These are phyloP conservation scores for Mythimna lalbum DNA, from an alignment of 2,888 invertebrate genomes.

Conservation along the genomic window DNA sequence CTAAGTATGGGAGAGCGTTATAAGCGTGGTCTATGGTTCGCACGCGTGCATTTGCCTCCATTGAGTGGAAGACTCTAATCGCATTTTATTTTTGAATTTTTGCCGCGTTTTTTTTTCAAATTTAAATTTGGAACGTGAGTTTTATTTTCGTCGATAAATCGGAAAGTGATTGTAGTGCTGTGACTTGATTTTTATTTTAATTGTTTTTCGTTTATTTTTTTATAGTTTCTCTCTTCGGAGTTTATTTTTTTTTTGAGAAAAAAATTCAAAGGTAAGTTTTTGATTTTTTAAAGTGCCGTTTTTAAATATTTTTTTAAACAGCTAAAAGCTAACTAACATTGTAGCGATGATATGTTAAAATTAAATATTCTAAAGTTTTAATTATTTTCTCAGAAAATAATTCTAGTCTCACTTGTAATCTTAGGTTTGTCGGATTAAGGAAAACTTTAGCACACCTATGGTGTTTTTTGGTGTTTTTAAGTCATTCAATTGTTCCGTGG, in stretches of 20 bases:
- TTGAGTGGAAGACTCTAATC: slow-evolving; percentile 67
- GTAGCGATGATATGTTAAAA: background rate
- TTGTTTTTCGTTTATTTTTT: slow-evolving; percentile 54
- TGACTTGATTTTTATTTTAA: slow-evolving; percentile 59
- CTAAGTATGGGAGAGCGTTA: slow-evolving; percentile 66
- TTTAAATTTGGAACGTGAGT: slow-evolving; percentile 67
- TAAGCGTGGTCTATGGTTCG: slow-evolving; percentile 69
- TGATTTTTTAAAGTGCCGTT: background rate
- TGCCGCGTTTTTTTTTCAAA: slow-evolving; percentile 61
- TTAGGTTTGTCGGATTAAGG: background rate
- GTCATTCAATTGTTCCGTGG: slow-evolving; percentile 54
- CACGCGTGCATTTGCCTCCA: slow-evolving; percentile 70
- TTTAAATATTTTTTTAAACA: background rate
- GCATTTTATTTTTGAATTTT: slow-evolving; percentile 64
- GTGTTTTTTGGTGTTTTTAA: slow-evolving; percentile 5
- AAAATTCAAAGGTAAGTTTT: slow-evolving; percentile 67
- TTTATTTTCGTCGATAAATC: slow-evolving; percentile 52
- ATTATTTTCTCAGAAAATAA: background rate
- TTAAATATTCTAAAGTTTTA: no score
- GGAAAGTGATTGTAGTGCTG: slow-evolving; percentile 66
- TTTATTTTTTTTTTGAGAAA: slow-evolving; percentile 56
- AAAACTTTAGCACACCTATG: slow-evolving; percentile 12
- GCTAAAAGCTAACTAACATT: background rate
- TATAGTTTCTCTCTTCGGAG: slow-evolving; percentile 57
- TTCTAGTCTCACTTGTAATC: background rate